Conservation (phyloP, 1,140 invertebrate species). For the Armadillidium nasatum region DNA sequence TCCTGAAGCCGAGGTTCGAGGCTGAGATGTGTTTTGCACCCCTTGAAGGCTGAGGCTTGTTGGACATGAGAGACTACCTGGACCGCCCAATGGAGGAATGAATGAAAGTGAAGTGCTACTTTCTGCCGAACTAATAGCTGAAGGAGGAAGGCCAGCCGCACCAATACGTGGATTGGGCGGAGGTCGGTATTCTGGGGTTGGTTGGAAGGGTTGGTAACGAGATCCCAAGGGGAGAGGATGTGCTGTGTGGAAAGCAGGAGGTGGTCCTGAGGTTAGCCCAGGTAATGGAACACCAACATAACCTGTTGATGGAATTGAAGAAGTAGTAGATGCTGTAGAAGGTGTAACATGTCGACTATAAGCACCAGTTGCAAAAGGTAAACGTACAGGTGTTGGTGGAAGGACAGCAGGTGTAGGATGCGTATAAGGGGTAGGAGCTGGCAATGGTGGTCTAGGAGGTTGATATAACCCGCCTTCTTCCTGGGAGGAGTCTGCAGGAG, state of each 20-base stretch:
- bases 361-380: neutral
- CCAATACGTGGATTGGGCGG: constrained; percentile 44
- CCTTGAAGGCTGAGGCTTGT: constrained; percentile 43
- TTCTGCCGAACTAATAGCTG: constrained; percentile 29
- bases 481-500: constrained; percentile 38
- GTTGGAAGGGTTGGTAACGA: constrained; percentile 42
- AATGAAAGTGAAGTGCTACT: constrained; percentile 28
- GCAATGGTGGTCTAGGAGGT: constrained; percentile 42
- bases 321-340: constrained; percentile 7
- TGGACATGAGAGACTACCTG: constrained; percentile 41
- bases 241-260: neutral
- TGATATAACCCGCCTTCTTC: constrained; percentile 42
- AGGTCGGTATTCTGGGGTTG: constrained; percentile 34
- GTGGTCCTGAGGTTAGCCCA: constrained; percentile 7
- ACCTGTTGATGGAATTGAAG: constrained; percentile 10
- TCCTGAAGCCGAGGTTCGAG: constrained; percentile 9
- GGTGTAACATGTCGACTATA: constrained; percentile 4
- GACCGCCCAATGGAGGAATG: constrained; percentile 35
- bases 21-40: neutral
- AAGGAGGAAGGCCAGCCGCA: constrained; percentile 39
- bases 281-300: constrained; percentile 12
- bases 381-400: constrained; percentile 16
- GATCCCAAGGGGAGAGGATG: neutral
- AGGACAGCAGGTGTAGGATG: constrained; percentile 32
- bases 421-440: constrained; percentile 41